Base-by-base conservation (phyloP, 2,888 invertebrate genomes). In the Cheilosia pagana region DNA sequence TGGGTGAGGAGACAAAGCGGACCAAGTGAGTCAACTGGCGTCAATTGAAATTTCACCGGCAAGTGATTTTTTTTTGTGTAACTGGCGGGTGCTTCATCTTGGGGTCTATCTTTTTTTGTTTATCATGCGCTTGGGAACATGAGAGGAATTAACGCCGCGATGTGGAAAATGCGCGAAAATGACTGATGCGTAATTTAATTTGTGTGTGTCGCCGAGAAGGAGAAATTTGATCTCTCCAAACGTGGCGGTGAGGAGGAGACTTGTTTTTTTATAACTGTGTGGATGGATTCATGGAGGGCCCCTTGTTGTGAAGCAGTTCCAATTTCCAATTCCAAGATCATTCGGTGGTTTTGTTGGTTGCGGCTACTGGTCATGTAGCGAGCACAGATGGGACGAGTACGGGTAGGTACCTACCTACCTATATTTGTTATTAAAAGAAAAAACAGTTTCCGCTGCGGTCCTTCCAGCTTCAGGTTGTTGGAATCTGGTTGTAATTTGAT, bases 91-190 rank as follows among this genome's bases (percentile, higher is more conserved):
- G 12, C 3, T 35, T 16, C 45, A 19, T 8, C 2, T 19, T 19
- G 3, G 52, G 53, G 10, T 50, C 3, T 35, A 35, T 35, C 3
- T 35, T 35, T 35, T 35, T 39, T 35, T 72, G 70, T 7, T 65
- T 63, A 57, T 52, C 59, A 12, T 16, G 35, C 39, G 35, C 39
- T 16, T 53, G 71, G 50, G 39, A 39, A 53, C 4, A 57, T 53
- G 21, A 31, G 41, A 48, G 21, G 70, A 86, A 83, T 86, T 78
- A 79, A 78, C 83, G 78, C 86, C 86, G 83, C 86, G 86, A 86
- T 55, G 83, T 86, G 86, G 83, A 86, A 86, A 83, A 83, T 86
- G 83, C 86, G 86, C 86, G 86, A 86, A 86, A 86, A 83, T 86
- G 78, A 86, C 59, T 86, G 83, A 86, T 83, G 86, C 83, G 86